Evolutionary conservation across 1,140 invertebrate species (phyloP), one percentile per base, ranked within the genome.

Genomic region (Pomacea maculata): DNA sequence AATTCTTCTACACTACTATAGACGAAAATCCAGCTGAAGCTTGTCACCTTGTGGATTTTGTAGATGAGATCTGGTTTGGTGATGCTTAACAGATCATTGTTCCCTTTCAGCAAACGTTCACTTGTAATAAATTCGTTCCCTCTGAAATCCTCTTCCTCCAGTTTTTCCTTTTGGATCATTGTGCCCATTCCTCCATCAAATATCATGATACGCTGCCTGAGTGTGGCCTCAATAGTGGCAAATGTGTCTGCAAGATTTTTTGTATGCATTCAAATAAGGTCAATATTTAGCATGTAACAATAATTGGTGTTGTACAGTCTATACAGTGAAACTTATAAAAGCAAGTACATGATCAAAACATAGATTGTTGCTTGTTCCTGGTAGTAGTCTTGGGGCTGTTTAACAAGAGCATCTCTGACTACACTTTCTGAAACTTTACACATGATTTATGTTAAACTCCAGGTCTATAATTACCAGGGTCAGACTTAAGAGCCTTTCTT

Each of bases 151-250:
- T 92, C 88, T 85, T 94, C 94, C 72, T 92, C 91, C 71, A 94
- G 87, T 57, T 88, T 86, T 80, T 93, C 87, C 67, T 89, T 86
- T 84, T 94, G 94, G 70, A 94, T 94, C 94, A 94, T 94, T 10
- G 94, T 94, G 45, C 94, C 94, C 94, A 94, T 94, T 11, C 93
- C 94, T 68, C 94, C 94, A 91, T 94, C 94, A 84, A 94, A 93
- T 57, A 94, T 90, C 86, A 94, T 89, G 78, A 94, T 94, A 64
- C 93, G 84, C 78, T 92, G 78, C 75, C 84, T 81, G 63, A 92
- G 80, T 45, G 85, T 87, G 5, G 78, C 73, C 17, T 81, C 72
- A 72, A 91, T 82, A 63, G 84, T 78, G 65, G 82, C 72, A 52
- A 63, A 78, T 4, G 85, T 52, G 72, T 79, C 86, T 88, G 74